Conservation (phyloP, 2,113 vertebrate genomes). For the Centropristis striata region DNA sequence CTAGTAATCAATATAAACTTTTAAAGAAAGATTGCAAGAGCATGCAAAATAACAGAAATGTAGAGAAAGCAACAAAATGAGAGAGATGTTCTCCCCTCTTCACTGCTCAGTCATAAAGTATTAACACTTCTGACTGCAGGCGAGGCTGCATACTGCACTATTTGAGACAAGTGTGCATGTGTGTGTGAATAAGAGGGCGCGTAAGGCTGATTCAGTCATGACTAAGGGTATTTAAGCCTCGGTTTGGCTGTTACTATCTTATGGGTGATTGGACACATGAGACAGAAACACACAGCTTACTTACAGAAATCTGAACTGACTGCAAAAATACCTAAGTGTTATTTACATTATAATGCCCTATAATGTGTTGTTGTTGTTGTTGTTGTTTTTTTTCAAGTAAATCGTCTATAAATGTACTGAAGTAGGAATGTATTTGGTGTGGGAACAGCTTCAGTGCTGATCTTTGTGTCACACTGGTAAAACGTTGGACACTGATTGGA, state of each 20-base stretch:
- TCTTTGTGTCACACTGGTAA: neutral
- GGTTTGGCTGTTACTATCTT: neutral
- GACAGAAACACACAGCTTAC: no score
- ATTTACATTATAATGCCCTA: neutral
- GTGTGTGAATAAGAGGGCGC: neutral
- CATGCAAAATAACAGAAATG: neutral
- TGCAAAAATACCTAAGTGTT: neutral
- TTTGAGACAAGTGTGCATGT: neutral
- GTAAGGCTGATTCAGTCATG: slow-evolving; percentile 20
- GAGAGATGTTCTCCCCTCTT: neutral
- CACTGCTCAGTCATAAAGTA: slow-evolving; percentile 20
- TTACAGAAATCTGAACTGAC: neutral
- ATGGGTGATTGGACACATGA: neutral
- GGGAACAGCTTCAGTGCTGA: neutral
- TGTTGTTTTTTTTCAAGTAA: neutral
- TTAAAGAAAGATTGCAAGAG: slow-evolving; percentile 2
- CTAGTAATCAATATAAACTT: slow-evolving; percentile 28
- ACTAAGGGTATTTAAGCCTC: neutral
- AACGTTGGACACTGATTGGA: neutral
- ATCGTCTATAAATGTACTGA: neutral
- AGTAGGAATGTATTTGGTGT: neutral
- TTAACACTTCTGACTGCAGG: slow-evolving; percentile 27
- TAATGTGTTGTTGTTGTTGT: neutral
- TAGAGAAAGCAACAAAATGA: neutral
- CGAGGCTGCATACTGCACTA: slow-evolving; percentile 13